Base-by-base conservation (phyloP, 2,113 vertebrate genomes). In the Nycticebus coucang region DNA sequence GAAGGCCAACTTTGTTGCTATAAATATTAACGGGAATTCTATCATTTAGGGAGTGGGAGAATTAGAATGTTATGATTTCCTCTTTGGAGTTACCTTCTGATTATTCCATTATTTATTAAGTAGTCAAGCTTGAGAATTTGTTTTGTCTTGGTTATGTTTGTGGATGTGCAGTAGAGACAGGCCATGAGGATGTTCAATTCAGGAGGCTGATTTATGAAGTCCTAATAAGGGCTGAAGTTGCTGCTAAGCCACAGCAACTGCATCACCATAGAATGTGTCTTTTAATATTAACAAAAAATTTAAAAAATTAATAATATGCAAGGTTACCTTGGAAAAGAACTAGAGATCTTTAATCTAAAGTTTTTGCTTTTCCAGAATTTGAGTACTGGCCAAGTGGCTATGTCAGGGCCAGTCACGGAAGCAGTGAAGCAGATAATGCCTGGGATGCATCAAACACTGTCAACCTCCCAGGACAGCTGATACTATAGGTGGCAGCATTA, bases 61-160 rank as follows among this genome's bases (percentile, higher is more conserved):
- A 41, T 1, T 69, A 74, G 24, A 80, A 92, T 83, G 92, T 33
- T 75, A 64, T 7, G 83, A 89, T 62, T 91, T 7, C 30, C 24
- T 82, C 50, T 22, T 85, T 93, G 59, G 30, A 93, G 62, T 91
- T 82, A 24, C 22, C 86, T 94, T 87, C 19, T 14, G 69, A 33
- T 92, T 79, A 35, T 89, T 77, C 37, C 50, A 55, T 50, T 24
- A 26, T 93, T 86, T 45, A 57, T 89, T 93, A 80, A 81, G 66
- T 53, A 68, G 45, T 62, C 17, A 87, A 94, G 21, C n/a, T 60
- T 77, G 84, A 78, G 55, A 72, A 45, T 69, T 75, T 80, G 59
- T 24, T 80, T 85, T 93, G 55, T n/a, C 91, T 75, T 75, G 53
- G 10, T 86, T 80, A 45, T 68, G 24, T 84, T 95, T 89, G 26